Base-by-base conservation (phyloP, 1,140 invertebrate genomes). In the Frieseomelitta varia region DNA sequence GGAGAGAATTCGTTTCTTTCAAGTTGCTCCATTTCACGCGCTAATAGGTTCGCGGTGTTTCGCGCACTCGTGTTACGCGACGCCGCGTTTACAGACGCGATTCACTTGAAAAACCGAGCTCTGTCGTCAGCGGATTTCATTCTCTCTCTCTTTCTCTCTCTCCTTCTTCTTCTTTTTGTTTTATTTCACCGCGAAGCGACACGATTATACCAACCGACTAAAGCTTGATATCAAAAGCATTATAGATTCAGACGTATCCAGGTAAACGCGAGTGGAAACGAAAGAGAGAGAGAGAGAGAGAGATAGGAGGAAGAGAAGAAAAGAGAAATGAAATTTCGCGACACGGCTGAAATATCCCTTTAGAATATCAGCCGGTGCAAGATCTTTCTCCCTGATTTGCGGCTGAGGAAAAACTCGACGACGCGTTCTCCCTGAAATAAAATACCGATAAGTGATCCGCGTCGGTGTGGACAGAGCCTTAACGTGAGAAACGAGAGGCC, bases 401-500 rank as follows among this genome's bases (percentile, higher is more conserved):
- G 30, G 30, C 30, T 2, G 30, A 30, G 69, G 47, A 15, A 21
- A 61, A 19, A n/a, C 34, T 69, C 27, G 74, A 58, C 55, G n/a
- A 24, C 27, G 34, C 21, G 39, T 51, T 39, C 27, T 61, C 14
- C 0, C n/a, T 19, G 58, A 56, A 75, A 84, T 79, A 84, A 79
- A 79, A 74, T 51, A 30, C 51, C 61, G 78, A 79, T 74, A 74
- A 85, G 67, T 61, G 27, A 65, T 71, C 51, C 61, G 63, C 21
- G 78, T 77, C 80, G 55, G 84, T 81, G 72, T 89, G 86, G 75
- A 91, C 61, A 34, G 39, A 67, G 78, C 85, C 51, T 79, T 90
- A 85, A 76, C 83, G 85, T 88, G 92, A 92, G 90, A 91, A 93
- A 93, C 89, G 92, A 86, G 85, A 90, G 89, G 92, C 87, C 88